These are phyloP conservation scores for Amblyornis subalaris DNA, from an alignment of 2,113 vertebrate species.

Conservation along the genomic window DNA sequence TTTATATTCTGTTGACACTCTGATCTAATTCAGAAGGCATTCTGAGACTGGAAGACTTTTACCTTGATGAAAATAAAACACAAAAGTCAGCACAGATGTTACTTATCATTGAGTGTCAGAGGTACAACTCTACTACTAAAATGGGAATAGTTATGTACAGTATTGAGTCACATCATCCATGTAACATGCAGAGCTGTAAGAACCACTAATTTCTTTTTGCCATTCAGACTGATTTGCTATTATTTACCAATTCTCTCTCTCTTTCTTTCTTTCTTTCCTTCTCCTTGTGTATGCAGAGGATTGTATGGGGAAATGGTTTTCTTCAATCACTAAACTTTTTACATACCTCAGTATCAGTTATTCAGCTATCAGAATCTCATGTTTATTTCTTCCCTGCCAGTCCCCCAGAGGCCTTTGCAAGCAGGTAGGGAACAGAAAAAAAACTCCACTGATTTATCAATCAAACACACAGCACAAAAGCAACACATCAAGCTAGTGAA, in stretches of 20 bases:
- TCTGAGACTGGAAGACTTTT: neutral
- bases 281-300: neutral
- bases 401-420: neutral
- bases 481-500: neutral
- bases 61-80: neutral
- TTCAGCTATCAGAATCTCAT: neutral
- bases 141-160: fast-evolving
- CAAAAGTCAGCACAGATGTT: neutral
- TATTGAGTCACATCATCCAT: fast-evolving
- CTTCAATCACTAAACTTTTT: neutral
- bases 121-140: neutral
- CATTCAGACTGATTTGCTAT: neutral
- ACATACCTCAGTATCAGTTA: neutral
- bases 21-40: neutral
- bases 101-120: neutral
- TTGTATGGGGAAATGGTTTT: neutral
- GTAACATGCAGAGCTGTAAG: fast-evolving
- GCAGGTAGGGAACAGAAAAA: neutral
- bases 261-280: too few species aligned
- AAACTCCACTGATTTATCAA: fast-evolving
- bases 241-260: neutral
- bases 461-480: neutral
- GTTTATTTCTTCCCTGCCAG: neutral
- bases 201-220: neutral
- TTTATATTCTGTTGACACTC: neutral